Evolutionary conservation across 1,140 invertebrate species (phyloP), one percentile per base, ranked within the genome.

Genomic region (Luehdorfia chinensis): DNA sequence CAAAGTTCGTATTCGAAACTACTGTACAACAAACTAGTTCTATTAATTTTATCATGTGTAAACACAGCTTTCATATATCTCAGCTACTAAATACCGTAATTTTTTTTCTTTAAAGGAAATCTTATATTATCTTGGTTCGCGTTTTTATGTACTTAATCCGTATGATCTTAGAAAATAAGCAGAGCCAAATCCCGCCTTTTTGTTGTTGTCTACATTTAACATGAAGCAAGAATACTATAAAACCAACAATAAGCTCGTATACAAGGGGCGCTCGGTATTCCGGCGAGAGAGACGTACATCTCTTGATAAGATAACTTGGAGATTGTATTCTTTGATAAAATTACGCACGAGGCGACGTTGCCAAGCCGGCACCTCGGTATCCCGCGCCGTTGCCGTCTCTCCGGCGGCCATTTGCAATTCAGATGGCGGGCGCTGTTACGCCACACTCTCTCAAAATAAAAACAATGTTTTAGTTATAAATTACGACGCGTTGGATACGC

Each of bases 371-470:
- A 33, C 34, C 14, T 9, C 18, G n/a, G 33, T 18, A 27, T 9
- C 32, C 34, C 47, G 74, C 70, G 63, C 57, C 55, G 73, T 73
- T 76, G 73, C 73, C 71, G 50, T 41, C 32, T 54, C 50, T 59
- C 36, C 21, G 31, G 57, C 58, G 53, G 67, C 68, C 73, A 79
- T 79, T 79, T 75, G 68, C 70, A 79, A 75, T 68, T 74, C 59
- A 56, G 50, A 69, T 67, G 61, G 64, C 58, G 57, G 50, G 57
- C 71, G 57, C 33, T 54, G 69, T 77, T 79, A 79, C 66, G 73
- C 64, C 70, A 73, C 65, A 68, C 65, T 62, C 55, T 71, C 68
- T 73, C 73, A 69, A 79, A 79, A 79, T 79, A 79, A 73, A 76
- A 79, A 79, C 75, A 79, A 64, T 71, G 68, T 69, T 68, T 55